phyloP scores from a whole-genome alignment of 2,888 invertebrate species.

The Cataglyphis livida region DNA sequence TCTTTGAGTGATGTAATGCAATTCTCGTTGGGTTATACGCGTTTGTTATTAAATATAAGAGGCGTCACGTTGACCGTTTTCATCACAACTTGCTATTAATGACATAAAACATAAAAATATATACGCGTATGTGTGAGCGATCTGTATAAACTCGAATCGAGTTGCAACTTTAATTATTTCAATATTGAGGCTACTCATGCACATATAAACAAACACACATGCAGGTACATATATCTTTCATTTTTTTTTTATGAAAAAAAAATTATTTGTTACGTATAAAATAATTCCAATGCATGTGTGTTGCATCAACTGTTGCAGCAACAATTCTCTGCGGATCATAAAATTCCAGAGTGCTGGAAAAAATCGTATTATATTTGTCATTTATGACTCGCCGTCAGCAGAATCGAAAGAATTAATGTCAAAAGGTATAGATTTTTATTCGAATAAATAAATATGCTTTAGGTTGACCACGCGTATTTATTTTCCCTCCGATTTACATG shows the following conservation, averaged over 20 bases:
- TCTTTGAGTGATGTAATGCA: conserved; percentile 34
- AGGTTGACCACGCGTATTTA: conserved; percentile 59
- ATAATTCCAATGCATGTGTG: conserved; percentile 20
- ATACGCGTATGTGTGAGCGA: neutral
- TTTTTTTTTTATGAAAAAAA: conserved; percentile 11
- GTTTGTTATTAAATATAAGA: conserved; percentile 32
- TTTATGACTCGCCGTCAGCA: conserved; percentile 52
- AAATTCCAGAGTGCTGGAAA: conserved; percentile 49
- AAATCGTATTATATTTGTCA: conserved; percentile 55
- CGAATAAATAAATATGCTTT: conserved; percentile 55
- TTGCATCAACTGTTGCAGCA: conserved; percentile 27
- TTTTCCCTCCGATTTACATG: conserved; percentile 70
- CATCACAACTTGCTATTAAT: conserved; percentile 21
- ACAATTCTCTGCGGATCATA: conserved; percentile 39
- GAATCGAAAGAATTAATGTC: conserved; percentile 55
- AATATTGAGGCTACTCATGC: neutral
- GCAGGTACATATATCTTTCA: neutral
- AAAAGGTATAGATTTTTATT: conserved; percentile 55
- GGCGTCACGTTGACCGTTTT: conserved; percentile 24
- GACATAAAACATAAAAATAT: neutral
- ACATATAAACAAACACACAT: neutral
- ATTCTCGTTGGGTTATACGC: conserved; percentile 31
- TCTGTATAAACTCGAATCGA: neutral
- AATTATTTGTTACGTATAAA: conserved; percentile 30
- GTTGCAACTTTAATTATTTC: conserved; percentile 26